These are phyloP conservation scores for Drosophila emarginata DNA, from an alignment of 2,888 invertebrate species.

Conservation along the genomic window DNA sequence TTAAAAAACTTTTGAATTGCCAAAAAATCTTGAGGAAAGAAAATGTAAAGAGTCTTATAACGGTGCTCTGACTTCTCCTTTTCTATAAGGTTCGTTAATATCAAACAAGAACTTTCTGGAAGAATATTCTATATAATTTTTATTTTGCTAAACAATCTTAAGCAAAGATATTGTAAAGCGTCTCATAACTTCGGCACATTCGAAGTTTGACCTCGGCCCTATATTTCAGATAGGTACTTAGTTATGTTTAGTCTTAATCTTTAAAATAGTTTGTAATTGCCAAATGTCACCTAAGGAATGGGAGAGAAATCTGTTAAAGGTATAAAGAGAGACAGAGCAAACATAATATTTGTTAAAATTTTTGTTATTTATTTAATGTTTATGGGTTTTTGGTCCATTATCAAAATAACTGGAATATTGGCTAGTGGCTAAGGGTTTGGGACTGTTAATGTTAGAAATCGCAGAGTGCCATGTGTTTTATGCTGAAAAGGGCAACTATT, in stretches of 20 bases:
- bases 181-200: not conserved
- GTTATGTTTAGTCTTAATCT: not conserved
- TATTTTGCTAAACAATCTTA: no score
- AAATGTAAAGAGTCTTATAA: no score
- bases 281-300: not conserved
- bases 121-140: no score
- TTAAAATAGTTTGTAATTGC: slow-evolving; percentile 8
- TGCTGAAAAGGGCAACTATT: not conserved
- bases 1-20: no score
- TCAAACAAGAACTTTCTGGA: no score
- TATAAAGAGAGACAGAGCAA: not conserved
- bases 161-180: not conserved
- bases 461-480: not conserved
- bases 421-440: no score
- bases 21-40: no score
- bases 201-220: not conserved
- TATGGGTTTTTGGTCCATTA: no score
- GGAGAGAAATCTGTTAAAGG: slow-evolving; percentile 26
- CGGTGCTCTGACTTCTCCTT: no score
- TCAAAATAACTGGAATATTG: no score
- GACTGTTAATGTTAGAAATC: not conserved
- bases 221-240: not conserved
- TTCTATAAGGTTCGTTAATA: no score
- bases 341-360: not conserved
- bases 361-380: not conserved